A percentile compares a stretch with the other conserved stretches of the same genome.
These are phyloP conservation scores for Perca flavescens DNA, from an alignment of 2,113 vertebrate genomes.

Conservation along the genomic window DNA sequence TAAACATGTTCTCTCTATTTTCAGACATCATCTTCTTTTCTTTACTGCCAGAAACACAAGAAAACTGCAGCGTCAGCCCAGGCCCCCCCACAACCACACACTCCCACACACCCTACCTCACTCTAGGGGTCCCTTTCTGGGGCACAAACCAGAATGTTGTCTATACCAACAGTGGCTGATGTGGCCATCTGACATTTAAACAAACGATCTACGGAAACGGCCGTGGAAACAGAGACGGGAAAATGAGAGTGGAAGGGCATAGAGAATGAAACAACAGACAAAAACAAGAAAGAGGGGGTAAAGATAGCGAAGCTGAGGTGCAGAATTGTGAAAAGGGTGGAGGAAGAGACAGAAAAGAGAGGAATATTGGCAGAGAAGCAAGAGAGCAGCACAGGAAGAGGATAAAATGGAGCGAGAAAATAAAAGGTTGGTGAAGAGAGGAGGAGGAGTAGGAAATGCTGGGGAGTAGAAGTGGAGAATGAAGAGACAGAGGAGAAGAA, in stretches of 20 bases:
- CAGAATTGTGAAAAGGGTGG: conserved; percentile 25
- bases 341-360: conserved; percentile 32
- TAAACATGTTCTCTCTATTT: conserved; percentile 70
- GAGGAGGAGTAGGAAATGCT: conserved; percentile 36
- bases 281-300: conserved; percentile 43
- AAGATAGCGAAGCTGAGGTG: conserved; percentile 21
- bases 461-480: conserved; percentile 42
- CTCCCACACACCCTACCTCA: conserved; percentile 28
- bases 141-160: conserved; percentile 50
- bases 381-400: conserved; percentile 53
- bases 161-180: conserved; percentile 66
- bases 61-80: conserved; percentile 73
- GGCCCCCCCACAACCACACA: conserved; percentile 7
- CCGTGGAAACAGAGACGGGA: conserved; percentile 34
- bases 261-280: conserved; percentile 34
- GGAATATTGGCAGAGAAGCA: conserved; percentile 49
- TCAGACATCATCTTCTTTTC: conserved; percentile 60
- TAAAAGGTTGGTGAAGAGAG: conserved; percentile 47
- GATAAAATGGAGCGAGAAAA: conserved; percentile 51
- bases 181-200: conserved; percentile 71
- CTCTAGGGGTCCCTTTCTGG: conserved; percentile 36
- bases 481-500: conserved; percentile 52
- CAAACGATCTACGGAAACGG: conserved; percentile 49
- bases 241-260: conserved; percentile 35
- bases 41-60: conserved; percentile 61